Evolutionary conservation across 2,888 invertebrate genomes (phyloP), one percentile per base, ranked within the genome.

Genomic region (Pammene aurita): DNA sequence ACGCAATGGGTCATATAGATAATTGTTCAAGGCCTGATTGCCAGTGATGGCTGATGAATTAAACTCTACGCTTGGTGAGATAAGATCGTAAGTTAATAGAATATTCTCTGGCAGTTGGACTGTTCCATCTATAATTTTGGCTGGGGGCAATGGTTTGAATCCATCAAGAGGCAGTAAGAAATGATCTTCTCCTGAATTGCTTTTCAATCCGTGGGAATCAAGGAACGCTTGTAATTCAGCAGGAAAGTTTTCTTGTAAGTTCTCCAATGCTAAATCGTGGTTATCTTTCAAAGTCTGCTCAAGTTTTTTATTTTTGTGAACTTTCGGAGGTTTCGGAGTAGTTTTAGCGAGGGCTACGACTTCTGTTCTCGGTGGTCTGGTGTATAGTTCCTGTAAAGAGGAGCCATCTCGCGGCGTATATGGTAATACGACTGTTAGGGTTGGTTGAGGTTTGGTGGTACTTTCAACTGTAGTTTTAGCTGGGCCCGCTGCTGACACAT

Each of bases 381-480:
- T 95, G 76, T 94, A 95, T 0, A 95, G 82, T 74, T 95, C 95
- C 77, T 94, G 93, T 62, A 95, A 85, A 5, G 92, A 89, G 1
- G 93, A 90, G 0, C 93, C 90, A 74, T 94, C 93, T 46, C 94
- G 86, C 7, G 94, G 92, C 56, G 94, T 93, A 76, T 94, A 94
- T 0, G 96, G 95, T 74, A 95, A 84, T 0, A 96, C 96, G 0
- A 95, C 93, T 93, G 94, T 95, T 16, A 96, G 81, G 0, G 94
- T 93, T 9, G 85, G 77, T 55, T 82, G 81, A 48, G 75, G 77
- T 61, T 84, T 86, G 4, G 89, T 89, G 9, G 87, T 85, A 9
- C 79, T 80, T 77, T 88, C 86, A 44, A 81, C 42, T 14, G 72
- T 74, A 11, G 62, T 14, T n/a, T 75, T 75, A 9, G 77, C 71